Percentiles rank a stretch among this genome's conserved stretches.
phyloP scores from a whole-genome alignment of 2,113 vertebrate species.

The Periophthalmodon schlosseri region DNA sequence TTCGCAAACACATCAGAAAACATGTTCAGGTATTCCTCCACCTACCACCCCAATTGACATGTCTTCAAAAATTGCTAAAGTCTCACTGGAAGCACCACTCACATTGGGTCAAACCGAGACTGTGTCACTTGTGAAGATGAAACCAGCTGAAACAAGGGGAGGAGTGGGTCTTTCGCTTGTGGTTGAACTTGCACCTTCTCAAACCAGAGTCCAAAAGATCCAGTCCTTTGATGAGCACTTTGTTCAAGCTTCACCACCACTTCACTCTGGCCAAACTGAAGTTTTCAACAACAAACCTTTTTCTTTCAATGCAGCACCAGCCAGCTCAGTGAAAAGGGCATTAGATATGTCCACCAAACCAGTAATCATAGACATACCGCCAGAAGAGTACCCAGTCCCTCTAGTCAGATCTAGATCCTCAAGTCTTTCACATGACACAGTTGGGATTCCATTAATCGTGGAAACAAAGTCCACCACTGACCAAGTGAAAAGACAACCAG shows the following conservation, averaged over 20 bases:
- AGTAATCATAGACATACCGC: constrained; percentile 7
- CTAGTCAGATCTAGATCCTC: constrained; percentile 50
- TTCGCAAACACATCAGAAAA: constrained; percentile 42
- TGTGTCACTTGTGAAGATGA: constrained; percentile 57
- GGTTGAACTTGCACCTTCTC: constrained; percentile 39
- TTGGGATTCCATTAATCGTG: constrained; percentile 65
- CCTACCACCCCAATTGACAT: constrained; percentile 77
- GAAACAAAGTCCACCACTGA: constrained; percentile 28
- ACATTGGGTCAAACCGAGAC: constrained; percentile 28
- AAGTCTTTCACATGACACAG: constrained; percentile 38
- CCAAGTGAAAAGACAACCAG: constrained; percentile 39
- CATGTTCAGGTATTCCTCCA: constrained; percentile 63
- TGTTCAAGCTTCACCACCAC: constrained; percentile 17
- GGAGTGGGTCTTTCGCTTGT: constrained; percentile 56
- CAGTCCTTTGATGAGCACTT: constrained; percentile 10
- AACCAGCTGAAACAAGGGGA: constrained; percentile 36
- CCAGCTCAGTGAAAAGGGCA: constrained; percentile 60
- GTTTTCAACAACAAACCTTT: constrained; percentile 15
- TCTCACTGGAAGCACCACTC: constrained; percentile 25
- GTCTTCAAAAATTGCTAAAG: constrained; percentile 53
- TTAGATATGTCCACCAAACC: constrained; percentile 67
- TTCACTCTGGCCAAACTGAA: background rate
- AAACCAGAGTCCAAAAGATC: constrained; percentile 8
- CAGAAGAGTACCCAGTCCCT: constrained; percentile 52
- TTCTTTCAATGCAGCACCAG: constrained; percentile 47